Evolutionary conservation across 2,113 vertebrate species (phyloP).

Genomic region (Dermatemys mawii): DNA sequence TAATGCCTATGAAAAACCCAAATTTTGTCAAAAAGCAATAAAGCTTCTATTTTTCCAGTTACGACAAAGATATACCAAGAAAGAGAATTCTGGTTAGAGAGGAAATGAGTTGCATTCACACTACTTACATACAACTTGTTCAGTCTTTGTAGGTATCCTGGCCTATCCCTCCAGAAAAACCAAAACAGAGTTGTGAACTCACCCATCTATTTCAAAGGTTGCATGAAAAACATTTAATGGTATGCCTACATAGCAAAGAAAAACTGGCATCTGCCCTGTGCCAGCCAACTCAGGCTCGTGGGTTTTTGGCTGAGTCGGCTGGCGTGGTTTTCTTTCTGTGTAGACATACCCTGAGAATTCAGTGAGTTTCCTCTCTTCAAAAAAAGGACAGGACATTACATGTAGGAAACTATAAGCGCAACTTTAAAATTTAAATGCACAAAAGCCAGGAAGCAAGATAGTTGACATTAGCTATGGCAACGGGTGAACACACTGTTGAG

Average conservation of each 20-base stretch:
- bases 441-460: neutral
- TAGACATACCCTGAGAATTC: neutral
- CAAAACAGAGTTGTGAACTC: neutral
- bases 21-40: neutral
- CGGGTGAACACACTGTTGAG: too few species aligned
- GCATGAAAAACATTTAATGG: neutral
- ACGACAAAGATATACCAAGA: neutral
- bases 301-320: neutral
- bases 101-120: neutral
- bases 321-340: neutral
- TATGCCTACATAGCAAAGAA: neutral
- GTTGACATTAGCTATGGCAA: neutral
- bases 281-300: neutral
- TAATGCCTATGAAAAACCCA: neutral
- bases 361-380: neutral
- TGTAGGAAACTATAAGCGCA: neutral
- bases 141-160: neutral
- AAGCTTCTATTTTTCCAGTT: neutral
- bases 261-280: too few species aligned
- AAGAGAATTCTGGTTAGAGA: neutral
- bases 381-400: neutral
- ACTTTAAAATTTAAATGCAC: neutral
- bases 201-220: neutral
- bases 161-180: neutral
- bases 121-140: neutral